Conservation (phyloP, 2,113 vertebrate species). For the Conger conger region DNA sequence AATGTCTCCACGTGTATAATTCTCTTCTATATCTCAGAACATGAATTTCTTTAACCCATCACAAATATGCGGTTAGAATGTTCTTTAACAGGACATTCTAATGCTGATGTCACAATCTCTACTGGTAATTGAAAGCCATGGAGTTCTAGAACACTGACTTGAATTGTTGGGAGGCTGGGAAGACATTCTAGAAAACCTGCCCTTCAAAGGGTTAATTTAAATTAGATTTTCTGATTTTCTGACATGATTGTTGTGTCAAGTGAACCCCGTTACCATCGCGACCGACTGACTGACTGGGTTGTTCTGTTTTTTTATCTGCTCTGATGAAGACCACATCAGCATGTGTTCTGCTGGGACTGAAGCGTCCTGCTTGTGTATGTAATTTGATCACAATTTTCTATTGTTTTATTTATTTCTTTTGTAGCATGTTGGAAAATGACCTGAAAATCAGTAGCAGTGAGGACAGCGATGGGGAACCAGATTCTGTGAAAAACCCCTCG, state of each 20-base stretch:
- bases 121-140: no score
- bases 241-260: no score
- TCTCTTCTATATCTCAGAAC: no score
- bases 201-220: no score
- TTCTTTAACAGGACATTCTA: no score
- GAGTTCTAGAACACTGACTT: no score
- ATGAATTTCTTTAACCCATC: no score
- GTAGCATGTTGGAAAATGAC: slow-evolving; percentile 91
- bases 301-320: neutral
- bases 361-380: neutral
- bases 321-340: neutral
- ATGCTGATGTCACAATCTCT: no score
- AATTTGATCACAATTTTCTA: neutral
- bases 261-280: neutral
- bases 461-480: slow-evolving; percentile 96
- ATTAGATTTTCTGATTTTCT: no score
- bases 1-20: neutral
- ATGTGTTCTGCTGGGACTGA: neutral
- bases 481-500: slow-evolving; percentile 86
- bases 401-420: slow-evolving; percentile 34
- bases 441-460: slow-evolving; percentile 97
- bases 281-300: neutral
- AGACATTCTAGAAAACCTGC: no score
- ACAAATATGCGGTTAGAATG: no score
- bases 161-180: no score